A percentile compares a stretch with the other conserved stretches of the same genome.
These are phyloP conservation scores for Nephotettix cincticeps DNA, from an alignment of 1,140 invertebrate genomes.

Conservation along the genomic window DNA sequence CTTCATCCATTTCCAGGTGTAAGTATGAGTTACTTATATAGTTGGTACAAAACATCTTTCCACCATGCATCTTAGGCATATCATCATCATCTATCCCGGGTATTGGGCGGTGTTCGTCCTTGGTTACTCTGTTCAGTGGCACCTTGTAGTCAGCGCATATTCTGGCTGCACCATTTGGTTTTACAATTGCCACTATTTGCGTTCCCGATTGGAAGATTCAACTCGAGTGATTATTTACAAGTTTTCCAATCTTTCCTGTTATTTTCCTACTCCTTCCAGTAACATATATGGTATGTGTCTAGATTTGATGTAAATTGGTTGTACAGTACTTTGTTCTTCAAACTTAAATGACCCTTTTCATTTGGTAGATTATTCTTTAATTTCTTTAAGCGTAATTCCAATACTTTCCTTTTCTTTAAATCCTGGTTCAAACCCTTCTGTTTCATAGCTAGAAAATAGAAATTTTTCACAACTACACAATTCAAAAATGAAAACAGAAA, in stretches of 20 bases:
- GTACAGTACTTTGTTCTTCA: neutral
- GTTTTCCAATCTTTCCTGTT: neutral
- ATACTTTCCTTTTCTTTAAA: no score
- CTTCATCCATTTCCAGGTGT: neutral
- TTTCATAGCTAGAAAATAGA: no score
- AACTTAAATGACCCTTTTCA: neutral
- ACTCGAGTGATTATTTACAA: neutral
- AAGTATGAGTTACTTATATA: neutral
- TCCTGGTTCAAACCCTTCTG: no score
- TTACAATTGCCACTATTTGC: conserved; percentile 53
- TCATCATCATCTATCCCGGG: no score
- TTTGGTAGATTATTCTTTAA: neutral
- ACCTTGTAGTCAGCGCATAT: neutral
- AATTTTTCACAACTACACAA: no score
- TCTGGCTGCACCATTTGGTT: neutral
- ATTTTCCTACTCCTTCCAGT: neutral
- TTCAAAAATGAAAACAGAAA: no score
- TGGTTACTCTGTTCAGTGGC: neutral
- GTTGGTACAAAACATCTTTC: neutral
- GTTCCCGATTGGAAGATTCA: neutral
- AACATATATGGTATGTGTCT: neutral
- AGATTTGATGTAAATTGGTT: neutral
- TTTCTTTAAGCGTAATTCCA: no score
- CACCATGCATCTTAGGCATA: neutral
- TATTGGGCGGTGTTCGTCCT: neutral